Evolutionary conservation across 1,140 invertebrate species (phyloP).

Genomic region (Drosophila virilis): DNA sequence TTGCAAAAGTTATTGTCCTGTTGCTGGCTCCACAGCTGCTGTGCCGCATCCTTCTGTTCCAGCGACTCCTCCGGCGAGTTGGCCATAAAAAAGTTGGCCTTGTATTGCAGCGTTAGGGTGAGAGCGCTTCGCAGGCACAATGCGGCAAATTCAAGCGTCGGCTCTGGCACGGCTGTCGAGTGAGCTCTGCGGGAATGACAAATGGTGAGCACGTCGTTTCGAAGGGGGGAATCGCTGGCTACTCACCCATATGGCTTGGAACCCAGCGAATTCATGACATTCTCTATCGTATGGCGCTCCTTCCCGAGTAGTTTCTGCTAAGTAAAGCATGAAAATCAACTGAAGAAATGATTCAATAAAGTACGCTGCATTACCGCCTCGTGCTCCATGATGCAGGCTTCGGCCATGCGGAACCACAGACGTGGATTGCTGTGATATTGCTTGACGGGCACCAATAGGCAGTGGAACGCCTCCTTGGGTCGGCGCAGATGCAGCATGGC

Average conservation of each 20-base stretch:
- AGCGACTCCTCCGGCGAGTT: constrained; percentile 72
- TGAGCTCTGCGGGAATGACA: constrained; percentile 85
- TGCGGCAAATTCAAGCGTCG: constrained; percentile 95
- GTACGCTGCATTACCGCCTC: constrained; percentile 86
- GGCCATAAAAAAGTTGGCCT: constrained; percentile 84
- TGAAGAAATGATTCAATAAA: not conserved
- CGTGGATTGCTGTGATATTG: constrained; percentile 94
- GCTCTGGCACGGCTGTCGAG: constrained; percentile 92
- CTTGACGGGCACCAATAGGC: constrained; percentile 94
- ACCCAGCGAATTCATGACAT: constrained; percentile 7
- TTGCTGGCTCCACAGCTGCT: constrained; percentile 65
- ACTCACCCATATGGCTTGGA: constrained; percentile 64
- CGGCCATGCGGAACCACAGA: constrained; percentile 96
- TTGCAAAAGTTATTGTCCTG: constrained; percentile 84
- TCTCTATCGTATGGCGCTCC: constrained; percentile 51
- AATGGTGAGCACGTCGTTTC: not conserved
- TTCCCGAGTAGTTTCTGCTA: constrained; percentile 55
- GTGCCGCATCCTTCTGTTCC: constrained; percentile 79
- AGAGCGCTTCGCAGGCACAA: constrained; percentile 95
- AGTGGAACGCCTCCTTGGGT: constrained; percentile 94
- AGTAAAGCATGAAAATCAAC: not conserved
- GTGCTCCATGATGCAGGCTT: constrained; percentile 93
- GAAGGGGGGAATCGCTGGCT: no score
- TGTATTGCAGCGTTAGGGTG: constrained; percentile 85
- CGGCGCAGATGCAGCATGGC: constrained; percentile 92